These are phyloP conservation scores for Mythimna loreyi DNA, from an alignment of 2,888 invertebrate species.

Conservation along the genomic window DNA sequence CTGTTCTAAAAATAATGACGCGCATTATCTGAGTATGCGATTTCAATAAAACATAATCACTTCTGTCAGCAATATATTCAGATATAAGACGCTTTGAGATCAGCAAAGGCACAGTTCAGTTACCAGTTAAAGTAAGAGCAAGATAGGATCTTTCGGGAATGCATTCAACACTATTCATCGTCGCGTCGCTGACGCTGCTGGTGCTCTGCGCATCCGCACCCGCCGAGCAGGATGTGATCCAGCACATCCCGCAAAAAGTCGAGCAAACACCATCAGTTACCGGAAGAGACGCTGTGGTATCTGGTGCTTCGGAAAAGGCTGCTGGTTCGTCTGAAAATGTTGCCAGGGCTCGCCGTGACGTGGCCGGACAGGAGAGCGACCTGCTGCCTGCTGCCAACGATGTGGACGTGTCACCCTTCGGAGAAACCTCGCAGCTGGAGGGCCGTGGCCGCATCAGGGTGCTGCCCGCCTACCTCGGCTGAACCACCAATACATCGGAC, in stretches of 20 bases:
- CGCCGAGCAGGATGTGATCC: slow-evolving; percentile 81
- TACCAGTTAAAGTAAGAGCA: slow-evolving; percentile 72
- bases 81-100: slow-evolving; percentile 74
- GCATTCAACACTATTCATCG: slow-evolving; percentile 85
- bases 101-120: slow-evolving; percentile 66
- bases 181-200: slow-evolving; percentile 85
- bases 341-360: slow-evolving; percentile 76
- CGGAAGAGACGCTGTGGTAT: slow-evolving; percentile 82
- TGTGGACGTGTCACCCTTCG: slow-evolving; percentile 81
- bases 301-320: slow-evolving; percentile 86
- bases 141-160: slow-evolving; percentile 86
- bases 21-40: slow-evolving; percentile 77
- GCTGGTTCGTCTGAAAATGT: slow-evolving; percentile 78
- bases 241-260: slow-evolving; percentile 84
- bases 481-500: slow-evolving; percentile 45
- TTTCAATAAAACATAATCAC: slow-evolving; percentile 80
- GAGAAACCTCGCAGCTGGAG: slow-evolving; percentile 75
- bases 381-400: slow-evolving; percentile 80
- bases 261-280: slow-evolving; percentile 87
- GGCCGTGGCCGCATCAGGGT: slow-evolving; percentile 85
- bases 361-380: slow-evolving; percentile 83
- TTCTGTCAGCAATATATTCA: slow-evolving; percentile 77
- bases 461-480: slow-evolving; percentile 86
- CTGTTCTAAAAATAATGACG: slow-evolving; percentile 78
- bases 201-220: slow-evolving; percentile 84